Evolutionary conservation across 2,888 invertebrate species (phyloP).

Genomic region (Pachymerium ferrugineum): DNA sequence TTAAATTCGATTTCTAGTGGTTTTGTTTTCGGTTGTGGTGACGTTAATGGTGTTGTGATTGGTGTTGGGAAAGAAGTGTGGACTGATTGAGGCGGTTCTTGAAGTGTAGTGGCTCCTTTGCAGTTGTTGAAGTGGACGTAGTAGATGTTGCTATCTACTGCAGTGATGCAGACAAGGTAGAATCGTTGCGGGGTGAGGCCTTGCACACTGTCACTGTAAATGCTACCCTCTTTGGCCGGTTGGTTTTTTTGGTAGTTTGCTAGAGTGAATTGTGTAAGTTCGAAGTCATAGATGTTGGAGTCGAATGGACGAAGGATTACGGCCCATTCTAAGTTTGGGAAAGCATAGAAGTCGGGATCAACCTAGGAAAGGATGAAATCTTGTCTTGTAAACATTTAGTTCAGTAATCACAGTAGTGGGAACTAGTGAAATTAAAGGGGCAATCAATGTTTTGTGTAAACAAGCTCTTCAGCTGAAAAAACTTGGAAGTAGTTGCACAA

Average conservation of each 20-base stretch:
- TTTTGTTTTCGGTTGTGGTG: not conserved
- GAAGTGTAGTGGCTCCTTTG: constrained; percentile 35
- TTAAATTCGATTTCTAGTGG: not conserved
- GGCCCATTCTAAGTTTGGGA: constrained; percentile 33
- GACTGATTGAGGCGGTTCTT: constrained; percentile 20
- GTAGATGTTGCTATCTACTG: constrained; percentile 34
- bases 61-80: not conserved
- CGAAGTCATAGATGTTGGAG: constrained; percentile 36
- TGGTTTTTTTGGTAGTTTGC: constrained; percentile 32
- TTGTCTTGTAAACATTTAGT: not conserved
- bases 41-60: not conserved
- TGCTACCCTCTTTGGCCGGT: constrained; percentile 11
- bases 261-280: constrained; percentile 31
- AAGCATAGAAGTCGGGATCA: constrained; percentile 34
- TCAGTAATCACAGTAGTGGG: not conserved
- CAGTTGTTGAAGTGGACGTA: constrained; percentile 37
- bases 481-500: too few relatives aligned
- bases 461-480: too few relatives aligned
- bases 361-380: too few relatives aligned
- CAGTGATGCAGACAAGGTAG: constrained; percentile 35
- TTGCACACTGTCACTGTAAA: constrained; percentile 34
- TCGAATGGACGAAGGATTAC: constrained; percentile 34
- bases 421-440: too few relatives aligned
- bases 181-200: constrained; percentile 33
- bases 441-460: too few relatives aligned